Conservation (phyloP, 1,140 invertebrate genomes). For the Rhyacophila brunnea region DNA sequence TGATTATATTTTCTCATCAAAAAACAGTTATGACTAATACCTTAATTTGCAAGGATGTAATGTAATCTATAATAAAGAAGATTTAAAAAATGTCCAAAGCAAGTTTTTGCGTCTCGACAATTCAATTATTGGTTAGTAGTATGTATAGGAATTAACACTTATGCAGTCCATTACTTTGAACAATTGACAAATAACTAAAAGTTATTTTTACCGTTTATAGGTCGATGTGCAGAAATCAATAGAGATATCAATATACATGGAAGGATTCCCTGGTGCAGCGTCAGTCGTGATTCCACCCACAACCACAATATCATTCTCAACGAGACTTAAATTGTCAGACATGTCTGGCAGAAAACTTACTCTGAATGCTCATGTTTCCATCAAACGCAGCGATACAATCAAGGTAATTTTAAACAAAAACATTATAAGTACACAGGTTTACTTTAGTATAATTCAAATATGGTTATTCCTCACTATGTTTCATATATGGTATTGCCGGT, state of each 20-base stretch:
- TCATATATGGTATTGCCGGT: too few species aligned
- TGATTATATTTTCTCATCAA: too few species aligned
- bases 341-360: conserved; percentile 68
- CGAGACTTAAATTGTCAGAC: conserved; percentile 61
- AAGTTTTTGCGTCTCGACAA: too few species aligned
- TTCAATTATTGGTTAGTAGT: too few species aligned
- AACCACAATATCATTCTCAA: conserved; percentile 47
- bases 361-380: conserved; percentile 64
- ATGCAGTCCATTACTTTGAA: too few species aligned
- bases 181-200: not conserved
- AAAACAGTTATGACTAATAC: too few species aligned
- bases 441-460: too few species aligned
- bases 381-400: conserved; percentile 51
- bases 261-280: conserved; percentile 77
- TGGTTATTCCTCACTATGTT: too few species aligned
- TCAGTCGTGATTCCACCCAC: conserved; percentile 56
- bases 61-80: too few species aligned
- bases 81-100: too few species aligned
- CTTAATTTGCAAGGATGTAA: too few species aligned
- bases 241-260: conserved; percentile 72
- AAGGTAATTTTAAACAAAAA: conserved; percentile 46
- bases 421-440: conserved; percentile 7
- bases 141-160: too few species aligned
- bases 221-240: conserved; percentile 70
- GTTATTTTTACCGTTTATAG: conserved; percentile 43